phyloP scores from a whole-genome alignment of 2,888 invertebrate species.

The Brachyptera putata region DNA sequence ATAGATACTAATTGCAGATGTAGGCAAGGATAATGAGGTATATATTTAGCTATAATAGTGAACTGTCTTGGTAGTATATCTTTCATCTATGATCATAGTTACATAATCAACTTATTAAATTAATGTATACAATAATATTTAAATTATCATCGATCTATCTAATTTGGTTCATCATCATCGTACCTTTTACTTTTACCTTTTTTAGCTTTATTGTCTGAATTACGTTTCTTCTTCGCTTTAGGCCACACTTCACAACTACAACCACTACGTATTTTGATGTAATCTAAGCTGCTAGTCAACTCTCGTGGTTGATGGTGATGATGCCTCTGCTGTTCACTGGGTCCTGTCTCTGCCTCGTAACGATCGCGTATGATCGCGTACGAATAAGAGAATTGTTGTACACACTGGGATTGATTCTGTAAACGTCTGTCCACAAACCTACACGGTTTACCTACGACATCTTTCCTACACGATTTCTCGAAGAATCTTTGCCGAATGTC shows the following conservation, averaged over 20 bases:
- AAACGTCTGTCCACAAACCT: conserved; percentile 67
- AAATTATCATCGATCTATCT: too few relatives aligned
- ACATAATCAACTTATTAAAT: too few relatives aligned
- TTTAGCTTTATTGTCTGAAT: conserved; percentile 43
- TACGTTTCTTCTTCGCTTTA: conserved; percentile 50
- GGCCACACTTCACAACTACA: conserved; percentile 76
- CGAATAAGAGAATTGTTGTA: conserved; percentile 77
- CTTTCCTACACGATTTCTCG: conserved; percentile 71
- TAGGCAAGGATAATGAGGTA: too few relatives aligned
- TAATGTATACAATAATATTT: too few relatives aligned
- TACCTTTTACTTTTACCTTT: conserved; percentile 38
- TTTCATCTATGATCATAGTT: too few relatives aligned
- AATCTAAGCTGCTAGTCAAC: conserved; percentile 59
- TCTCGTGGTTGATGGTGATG: conserved; percentile 37
- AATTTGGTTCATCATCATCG: conserved; percentile 27
- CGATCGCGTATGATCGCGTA: conserved; percentile 73
- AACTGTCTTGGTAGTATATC: too few relatives aligned
- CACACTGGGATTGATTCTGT: conserved; percentile 68
- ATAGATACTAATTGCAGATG: too few relatives aligned
- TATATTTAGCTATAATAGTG: too few relatives aligned
- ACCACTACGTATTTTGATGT: conserved; percentile 76
- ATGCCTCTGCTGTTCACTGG: conserved; percentile 43
- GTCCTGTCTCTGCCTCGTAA: conserved; percentile 40
- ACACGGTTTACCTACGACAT: conserved; percentile 68
- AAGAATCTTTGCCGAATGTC: conserved; percentile 52